Conservation (phyloP, 2,797 vertebrate genomes). For the Loris lydekkerianus region DNA sequence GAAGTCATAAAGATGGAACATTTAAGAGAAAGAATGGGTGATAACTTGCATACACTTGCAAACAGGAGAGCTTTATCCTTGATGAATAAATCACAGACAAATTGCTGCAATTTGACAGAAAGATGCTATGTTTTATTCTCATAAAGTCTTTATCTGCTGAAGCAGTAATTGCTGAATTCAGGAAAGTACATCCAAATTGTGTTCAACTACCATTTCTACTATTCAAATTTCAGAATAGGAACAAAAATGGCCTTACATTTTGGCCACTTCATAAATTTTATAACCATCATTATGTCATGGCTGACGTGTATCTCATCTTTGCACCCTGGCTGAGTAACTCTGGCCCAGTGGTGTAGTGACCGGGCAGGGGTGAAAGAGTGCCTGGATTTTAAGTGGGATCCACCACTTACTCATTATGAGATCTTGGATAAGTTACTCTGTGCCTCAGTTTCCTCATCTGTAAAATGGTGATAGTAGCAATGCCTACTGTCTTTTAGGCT, state of each 20-base stretch:
- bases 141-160: not conserved
- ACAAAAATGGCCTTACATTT: not conserved
- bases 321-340: not conserved
- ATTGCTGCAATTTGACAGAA: not conserved
- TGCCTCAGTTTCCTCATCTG: not conserved
- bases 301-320: not conserved
- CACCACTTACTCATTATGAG: not conserved
- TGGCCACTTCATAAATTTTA: not conserved
- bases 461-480: not conserved
- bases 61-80: not conserved
- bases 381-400: not conserved
- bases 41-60: not conserved
- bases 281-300: not conserved
- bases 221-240: not conserved
- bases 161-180: not conserved
- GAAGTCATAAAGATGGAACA: not conserved
- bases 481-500: slow-evolving; percentile 2
- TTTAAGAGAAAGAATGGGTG: not conserved
- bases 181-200: not conserved
- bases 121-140: not conserved
- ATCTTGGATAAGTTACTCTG: not conserved
- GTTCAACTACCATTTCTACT: not conserved
- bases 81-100: not conserved
- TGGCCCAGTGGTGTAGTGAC: not conserved
- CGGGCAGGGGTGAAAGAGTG: not conserved